Evolutionary conservation across 2,888 invertebrate genomes (phyloP), one percentile per base, ranked within the genome.

Genomic region (Melikaiella ostensackeni): DNA sequence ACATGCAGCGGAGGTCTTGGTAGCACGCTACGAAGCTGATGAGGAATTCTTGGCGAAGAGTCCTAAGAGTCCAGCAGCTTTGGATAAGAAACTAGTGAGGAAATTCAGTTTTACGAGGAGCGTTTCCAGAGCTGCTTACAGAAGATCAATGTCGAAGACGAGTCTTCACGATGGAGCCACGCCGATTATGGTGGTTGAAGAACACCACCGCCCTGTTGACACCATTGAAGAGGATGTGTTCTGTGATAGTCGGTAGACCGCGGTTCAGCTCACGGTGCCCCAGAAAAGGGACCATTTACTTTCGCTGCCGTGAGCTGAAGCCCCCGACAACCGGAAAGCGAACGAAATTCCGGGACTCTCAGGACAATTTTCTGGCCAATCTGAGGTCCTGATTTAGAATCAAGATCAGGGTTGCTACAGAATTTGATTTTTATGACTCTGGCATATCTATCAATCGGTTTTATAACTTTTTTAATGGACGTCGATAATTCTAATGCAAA

Each of bases 21-120:
- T 92, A 13, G 88, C 91, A 0, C 88, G 86, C 30, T 85, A 90
- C 76, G 89, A 91, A 59, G 91, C 90, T 0, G 87, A 90, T 19
- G 91, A 92, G 7, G 92, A 92, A 82, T 90, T 89, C 57, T 86
- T 90, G 74, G 88, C 91, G 8, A 91, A 89, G 74, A 89, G 89
- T 35, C 91, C 91, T 0, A 91, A 90, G 80, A 91, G 90, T 66
- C 92, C 93, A 7, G 92, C 92, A 0, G 92, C 93, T 0, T 89
- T 93, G 66, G 93, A 93, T 73, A 91, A 93, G 80, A 92, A 92
- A 81, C 92, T 93, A 77, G 93, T 93, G 1, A 91, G 93, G 33
- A 92, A 93, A 81, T 93, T 93, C 87, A 93, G 93, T 73, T 94
- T 94, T 85, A 94, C 93, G 19, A 92, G 93, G 76, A 93, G 93